Evolutionary conservation across 2,113 vertebrate species (phyloP).

Genomic region (Fregetta grallaria): DNA sequence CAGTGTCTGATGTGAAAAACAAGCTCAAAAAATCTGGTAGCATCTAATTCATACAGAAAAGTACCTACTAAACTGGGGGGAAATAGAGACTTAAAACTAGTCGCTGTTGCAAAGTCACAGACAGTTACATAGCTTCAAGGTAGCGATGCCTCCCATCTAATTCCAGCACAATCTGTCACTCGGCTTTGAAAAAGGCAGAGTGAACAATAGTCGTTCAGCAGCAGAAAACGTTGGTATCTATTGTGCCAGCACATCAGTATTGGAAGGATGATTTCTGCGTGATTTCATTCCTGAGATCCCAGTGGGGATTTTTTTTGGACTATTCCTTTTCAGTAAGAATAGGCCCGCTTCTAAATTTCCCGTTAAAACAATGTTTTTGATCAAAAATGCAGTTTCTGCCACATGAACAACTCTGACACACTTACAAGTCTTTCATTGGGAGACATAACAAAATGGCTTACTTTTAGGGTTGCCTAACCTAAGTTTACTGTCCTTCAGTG

Average conservation of each 20-base stretch:
- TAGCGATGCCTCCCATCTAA: neutral
- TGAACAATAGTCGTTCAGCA: neutral
- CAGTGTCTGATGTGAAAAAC: neutral
- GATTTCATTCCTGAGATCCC: neutral
- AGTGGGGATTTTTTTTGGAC: neutral
- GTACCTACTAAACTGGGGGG: neutral
- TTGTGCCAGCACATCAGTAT: neutral
- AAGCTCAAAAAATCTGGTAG: neutral
- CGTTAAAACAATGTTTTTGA: neutral
- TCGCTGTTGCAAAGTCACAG: neutral
- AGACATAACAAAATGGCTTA: neutral
- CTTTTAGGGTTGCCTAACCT: neutral
- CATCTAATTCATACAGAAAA: neutral
- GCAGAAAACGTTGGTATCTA: neutral
- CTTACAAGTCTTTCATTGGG: neutral
- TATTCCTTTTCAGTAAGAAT: neutral
- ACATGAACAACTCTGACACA: neutral
- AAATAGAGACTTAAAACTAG: neutral
- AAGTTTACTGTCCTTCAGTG: neutral
- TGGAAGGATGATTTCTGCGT: neutral
- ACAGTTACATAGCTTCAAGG: neutral
- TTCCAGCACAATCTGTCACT: constrained; percentile 3
- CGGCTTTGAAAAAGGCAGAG: neutral
- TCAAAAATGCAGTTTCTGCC: neutral
- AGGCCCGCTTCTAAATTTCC: neutral